These are phyloP conservation scores for Corvus hawaiiensis DNA, from an alignment of 2,113 vertebrate genomes.

Conservation along the genomic window DNA sequence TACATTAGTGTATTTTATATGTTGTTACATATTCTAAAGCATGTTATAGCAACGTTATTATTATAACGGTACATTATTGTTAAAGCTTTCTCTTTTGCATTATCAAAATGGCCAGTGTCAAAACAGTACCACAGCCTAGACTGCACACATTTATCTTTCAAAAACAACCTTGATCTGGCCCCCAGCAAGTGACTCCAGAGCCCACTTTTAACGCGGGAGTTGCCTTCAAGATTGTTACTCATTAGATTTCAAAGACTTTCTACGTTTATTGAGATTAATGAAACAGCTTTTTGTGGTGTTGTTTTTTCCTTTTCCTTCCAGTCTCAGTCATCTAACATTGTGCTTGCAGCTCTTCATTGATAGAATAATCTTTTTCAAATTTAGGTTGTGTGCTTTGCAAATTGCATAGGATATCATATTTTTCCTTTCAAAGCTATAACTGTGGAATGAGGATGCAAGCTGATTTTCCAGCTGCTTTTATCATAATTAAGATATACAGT, in stretches of 20 bases:
- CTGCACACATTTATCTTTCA: neutral
- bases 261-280: neutral
- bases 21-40: neutral
- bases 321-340: neutral
- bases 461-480: slow-evolving; percentile 5
- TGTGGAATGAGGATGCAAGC: neutral
- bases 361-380: neutral
- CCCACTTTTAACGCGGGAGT: neutral
- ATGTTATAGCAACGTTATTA: neutral
- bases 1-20: neutral
- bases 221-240: neutral
- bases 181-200: neutral
- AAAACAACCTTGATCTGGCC: neutral
- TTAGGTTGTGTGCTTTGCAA: neutral
- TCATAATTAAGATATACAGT: neutral
- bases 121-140: neutral
- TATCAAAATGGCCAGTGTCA: neutral
- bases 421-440: neutral
- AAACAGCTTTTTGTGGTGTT: neutral
- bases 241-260: neutral
- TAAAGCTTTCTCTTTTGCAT: neutral
- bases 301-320: neutral
- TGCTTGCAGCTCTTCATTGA: neutral
- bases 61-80: neutral
- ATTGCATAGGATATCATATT: neutral